phyloP scores from a whole-genome alignment of 2,888 invertebrate species.

The Trichopria drosophilae region DNA sequence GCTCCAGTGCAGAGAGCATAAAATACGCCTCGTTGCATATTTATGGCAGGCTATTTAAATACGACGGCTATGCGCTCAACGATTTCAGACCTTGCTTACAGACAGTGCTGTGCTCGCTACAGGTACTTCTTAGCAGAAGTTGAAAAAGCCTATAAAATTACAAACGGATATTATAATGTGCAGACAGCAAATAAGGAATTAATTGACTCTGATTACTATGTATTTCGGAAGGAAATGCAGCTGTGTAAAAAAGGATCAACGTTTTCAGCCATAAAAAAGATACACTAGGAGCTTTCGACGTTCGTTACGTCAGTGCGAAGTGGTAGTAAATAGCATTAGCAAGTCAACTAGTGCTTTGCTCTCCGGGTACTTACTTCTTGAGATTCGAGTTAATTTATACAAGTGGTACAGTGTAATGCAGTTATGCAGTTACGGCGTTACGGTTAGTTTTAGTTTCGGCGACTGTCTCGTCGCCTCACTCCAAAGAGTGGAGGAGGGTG shows the following conservation, averaged over 20 bases:
- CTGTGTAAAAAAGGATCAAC: too few relatives aligned
- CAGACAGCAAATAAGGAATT: conserved; percentile 4
- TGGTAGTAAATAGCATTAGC: conserved; percentile 55
- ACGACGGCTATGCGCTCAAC: conserved; percentile 35
- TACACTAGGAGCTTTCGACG: conserved; percentile 34
- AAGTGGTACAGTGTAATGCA: conserved; percentile 52
- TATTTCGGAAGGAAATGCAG: too few relatives aligned
- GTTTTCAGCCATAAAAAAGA: conserved; percentile 30
- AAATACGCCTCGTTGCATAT: conserved; percentile 44
- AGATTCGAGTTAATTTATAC: conserved; percentile 57
- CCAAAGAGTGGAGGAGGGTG: too few relatives aligned
- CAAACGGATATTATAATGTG: too few relatives aligned
- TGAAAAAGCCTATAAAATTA: too few relatives aligned
- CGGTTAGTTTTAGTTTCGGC: conserved; percentile 49
- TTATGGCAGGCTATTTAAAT: conserved; percentile 42
- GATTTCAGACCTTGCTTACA: conserved; percentile 33
- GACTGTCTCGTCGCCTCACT: too few relatives aligned
- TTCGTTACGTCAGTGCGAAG: conserved; percentile 40
- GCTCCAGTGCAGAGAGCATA: conserved; percentile 30
- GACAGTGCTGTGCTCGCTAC: conserved; percentile 25
- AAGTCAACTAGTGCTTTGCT: conserved; percentile 55
- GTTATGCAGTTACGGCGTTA: conserved; percentile 50
- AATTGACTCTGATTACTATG: too few relatives aligned
- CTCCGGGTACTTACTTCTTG: conserved; percentile 53
- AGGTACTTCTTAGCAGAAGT: too few relatives aligned